Evolutionary conservation across 1,140 invertebrate species (phyloP).

Genomic region (Drosophila pectinifera): DNA sequence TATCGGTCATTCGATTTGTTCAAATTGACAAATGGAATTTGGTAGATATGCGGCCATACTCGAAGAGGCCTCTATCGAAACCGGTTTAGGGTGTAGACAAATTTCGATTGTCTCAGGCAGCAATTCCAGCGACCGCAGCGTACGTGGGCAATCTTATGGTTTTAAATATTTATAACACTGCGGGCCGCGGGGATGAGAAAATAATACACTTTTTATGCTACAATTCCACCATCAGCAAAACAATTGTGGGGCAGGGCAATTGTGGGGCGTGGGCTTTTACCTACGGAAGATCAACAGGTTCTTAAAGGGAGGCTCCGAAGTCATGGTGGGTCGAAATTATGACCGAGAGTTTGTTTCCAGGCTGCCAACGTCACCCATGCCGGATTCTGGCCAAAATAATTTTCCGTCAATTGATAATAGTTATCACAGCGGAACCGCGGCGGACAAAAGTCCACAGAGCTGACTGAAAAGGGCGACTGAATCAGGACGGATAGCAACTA

Average conservation of each 20-base stretch:
- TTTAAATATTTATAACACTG: neutral
- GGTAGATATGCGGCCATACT: conserved; percentile 1
- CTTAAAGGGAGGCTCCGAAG: conserved; percentile 5
- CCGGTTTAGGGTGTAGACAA: conserved; percentile 29
- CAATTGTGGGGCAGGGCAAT: neutral
- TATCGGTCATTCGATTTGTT: conserved; percentile 9
- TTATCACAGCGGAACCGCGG: conserved; percentile 33
- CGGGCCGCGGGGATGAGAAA: neutral
- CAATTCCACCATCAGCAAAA: neutral
- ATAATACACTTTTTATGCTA: conserved; percentile 4
- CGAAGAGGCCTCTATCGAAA: conserved; percentile 17
- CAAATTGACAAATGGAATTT: conserved; percentile 9
- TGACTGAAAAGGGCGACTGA: conserved; percentile 5
- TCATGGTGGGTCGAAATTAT: neutral
- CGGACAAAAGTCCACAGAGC: conserved; percentile 19
- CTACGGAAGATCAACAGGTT: conserved; percentile 36
- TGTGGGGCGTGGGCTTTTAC: conserved; percentile 10
- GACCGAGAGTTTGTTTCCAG: conserved; percentile 11
- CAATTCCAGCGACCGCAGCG: neutral
- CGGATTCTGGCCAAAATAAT: conserved; percentile 9
- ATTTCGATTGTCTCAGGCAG: neutral
- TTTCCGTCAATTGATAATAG: conserved; percentile 21
- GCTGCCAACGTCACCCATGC: conserved; percentile 66
- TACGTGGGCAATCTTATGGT: conserved; percentile 7
- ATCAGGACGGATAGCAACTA: neutral